Evolutionary conservation across 2,113 vertebrate genomes (phyloP).

Genomic region (Oceanites oceanicus): DNA sequence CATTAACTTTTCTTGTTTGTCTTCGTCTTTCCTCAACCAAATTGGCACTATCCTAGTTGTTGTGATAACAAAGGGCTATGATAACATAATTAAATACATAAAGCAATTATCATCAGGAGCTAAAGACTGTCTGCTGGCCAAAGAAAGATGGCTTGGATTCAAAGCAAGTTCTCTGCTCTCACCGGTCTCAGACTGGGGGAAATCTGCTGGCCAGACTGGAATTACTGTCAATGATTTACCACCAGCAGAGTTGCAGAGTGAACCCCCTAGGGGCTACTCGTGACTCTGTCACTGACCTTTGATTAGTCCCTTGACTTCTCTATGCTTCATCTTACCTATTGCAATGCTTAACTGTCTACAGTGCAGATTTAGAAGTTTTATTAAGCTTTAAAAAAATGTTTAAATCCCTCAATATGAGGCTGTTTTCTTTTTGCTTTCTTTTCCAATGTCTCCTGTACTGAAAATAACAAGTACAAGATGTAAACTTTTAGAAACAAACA

Average conservation of each 20-base stretch:
- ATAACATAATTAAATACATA: background rate
- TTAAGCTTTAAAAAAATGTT: background rate
- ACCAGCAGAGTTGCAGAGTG: background rate
- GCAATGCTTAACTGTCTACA: background rate
- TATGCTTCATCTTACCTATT: constrained; percentile 26
- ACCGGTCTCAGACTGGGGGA: background rate
- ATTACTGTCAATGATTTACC: constrained; percentile 35
- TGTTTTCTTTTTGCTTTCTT: background rate
- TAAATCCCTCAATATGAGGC: background rate
- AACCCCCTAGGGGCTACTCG: background rate
- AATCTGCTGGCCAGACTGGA: background rate
- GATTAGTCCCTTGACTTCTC: constrained; percentile 33
- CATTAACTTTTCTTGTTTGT: background rate
- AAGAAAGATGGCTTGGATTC: background rate
- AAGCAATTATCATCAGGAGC: background rate
- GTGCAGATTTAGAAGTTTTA: background rate
- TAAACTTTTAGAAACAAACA: background rate
- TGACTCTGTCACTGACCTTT: constrained; percentile 18
- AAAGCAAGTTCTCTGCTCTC: background rate
- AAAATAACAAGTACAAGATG: background rate
- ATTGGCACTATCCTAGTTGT: background rate
- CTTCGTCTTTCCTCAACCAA: background rate
- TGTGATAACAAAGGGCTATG: background rate
- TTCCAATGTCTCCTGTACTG: background rate
- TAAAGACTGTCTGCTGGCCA: background rate